A percentile compares a stretch with the other conserved stretches of the same genome.
These are phyloP conservation scores for Lophotriccus pileatus DNA, from an alignment of 2,797 vertebrate genomes.

Conservation along the genomic window DNA sequence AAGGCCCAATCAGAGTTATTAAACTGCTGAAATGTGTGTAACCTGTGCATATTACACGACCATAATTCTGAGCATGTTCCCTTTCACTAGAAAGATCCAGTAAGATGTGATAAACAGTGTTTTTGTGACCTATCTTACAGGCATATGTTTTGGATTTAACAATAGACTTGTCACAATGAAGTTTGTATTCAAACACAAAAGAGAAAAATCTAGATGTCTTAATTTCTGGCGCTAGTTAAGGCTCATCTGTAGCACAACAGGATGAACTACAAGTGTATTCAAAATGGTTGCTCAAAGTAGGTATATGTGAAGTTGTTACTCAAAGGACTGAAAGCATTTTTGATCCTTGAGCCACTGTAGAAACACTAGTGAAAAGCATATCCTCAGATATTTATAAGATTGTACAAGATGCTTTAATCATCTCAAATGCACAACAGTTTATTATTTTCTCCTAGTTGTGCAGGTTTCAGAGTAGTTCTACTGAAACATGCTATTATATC, in stretches of 20 bases:
- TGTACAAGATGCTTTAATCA: background rate
- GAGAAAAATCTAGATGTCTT: background rate
- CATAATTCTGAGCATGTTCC: background rate
- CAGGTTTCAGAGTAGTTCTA: background rate
- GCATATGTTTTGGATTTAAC: background rate
- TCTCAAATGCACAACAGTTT: background rate
- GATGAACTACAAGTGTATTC: background rate
- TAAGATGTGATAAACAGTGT: background rate
- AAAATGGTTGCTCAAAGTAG: background rate
- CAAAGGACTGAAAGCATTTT: background rate
- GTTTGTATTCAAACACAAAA: background rate
- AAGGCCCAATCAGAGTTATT: background rate
- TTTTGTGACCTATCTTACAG: background rate
- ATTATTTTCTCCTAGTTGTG: background rate
- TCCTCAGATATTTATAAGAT: background rate
- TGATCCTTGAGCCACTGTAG: background rate
- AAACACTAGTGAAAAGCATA: background rate
- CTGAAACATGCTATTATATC: background rate
- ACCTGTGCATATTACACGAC: background rate
- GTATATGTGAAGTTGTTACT: background rate
- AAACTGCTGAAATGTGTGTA: background rate
- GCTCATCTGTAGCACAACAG: background rate
- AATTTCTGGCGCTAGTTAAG: background rate
- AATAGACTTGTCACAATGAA: background rate
- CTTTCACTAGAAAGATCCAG: background rate